Percentiles rank a stretch among this genome's conserved stretches.
Evolutionary conservation across 2,888 invertebrate genomes (phyloP).

Genomic region (Nephrotoma flavescens): DNA sequence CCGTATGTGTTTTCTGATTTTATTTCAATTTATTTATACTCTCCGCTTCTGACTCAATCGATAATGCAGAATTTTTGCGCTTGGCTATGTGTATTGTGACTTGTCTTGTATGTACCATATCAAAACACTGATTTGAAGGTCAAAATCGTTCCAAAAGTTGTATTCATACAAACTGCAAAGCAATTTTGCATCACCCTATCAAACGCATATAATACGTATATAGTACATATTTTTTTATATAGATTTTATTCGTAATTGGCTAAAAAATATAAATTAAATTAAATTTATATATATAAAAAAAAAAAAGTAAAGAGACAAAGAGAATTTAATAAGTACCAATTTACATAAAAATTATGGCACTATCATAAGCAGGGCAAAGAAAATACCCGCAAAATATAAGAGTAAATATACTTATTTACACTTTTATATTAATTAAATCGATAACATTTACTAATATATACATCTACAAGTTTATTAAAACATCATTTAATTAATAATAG

Average conservation of each 20-base stretch:
- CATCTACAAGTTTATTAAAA: neutral
- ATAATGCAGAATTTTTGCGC: neutral
- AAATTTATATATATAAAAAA: neutral
- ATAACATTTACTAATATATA: neutral
- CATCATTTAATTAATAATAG: neutral
- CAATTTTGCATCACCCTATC: neutral
- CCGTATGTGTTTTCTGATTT: neutral
- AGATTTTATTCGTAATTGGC: neutral
- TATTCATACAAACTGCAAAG: neutral
- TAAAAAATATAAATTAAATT: neutral
- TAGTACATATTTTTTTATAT: neutral
- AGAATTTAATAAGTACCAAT: neutral
- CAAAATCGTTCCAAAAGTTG: neutral
- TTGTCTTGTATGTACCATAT: neutral
- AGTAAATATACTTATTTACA: neutral
- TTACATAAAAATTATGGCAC: neutral
- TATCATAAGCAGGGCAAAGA: neutral
- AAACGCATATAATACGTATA: neutral
- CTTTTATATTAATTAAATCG: neutral
- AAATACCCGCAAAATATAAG: neutral
- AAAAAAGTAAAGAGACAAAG: neutral
- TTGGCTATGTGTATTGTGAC: neutral
- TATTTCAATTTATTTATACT: neutral
- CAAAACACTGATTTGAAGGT: neutral
- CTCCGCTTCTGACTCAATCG: neutral